phyloP scores from a whole-genome alignment of 2,113 vertebrate species.

The Baryphthengus martii region DNA sequence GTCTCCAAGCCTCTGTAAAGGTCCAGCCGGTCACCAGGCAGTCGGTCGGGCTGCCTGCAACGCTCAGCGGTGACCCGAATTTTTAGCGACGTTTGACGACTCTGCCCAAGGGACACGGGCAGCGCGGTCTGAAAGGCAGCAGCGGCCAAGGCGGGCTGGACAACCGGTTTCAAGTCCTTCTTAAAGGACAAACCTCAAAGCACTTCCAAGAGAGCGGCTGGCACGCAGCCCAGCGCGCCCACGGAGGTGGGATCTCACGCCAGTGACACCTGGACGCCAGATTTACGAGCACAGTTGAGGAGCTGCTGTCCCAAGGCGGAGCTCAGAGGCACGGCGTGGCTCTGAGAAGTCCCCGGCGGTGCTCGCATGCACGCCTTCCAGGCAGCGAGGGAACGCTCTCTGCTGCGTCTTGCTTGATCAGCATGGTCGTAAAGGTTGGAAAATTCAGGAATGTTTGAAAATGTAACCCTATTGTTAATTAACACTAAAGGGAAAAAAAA shows the following conservation, averaged over 20 bases:
- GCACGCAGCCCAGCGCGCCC: accelerated
- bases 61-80: neutral
- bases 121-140: accelerated
- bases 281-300: neutral
- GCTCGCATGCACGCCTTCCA: accelerated
- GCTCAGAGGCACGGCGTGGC: neutral
- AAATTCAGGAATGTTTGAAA: neutral
- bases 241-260: neutral
- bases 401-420: neutral
- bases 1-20: neutral
- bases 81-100: neutral
- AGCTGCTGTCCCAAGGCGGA: neutral
- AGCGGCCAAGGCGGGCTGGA: neutral
- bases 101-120: neutral
- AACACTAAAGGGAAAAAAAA: neutral
- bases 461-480: neutral
- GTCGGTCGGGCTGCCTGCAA: neutral
- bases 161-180: no score
- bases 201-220: neutral
- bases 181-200: neutral
- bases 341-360: neutral
- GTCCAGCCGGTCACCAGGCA: neutral
- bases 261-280: neutral
- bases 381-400: neutral
- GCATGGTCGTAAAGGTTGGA: neutral